These are phyloP conservation scores for Zaprionus africanus DNA, from an alignment of 1,140 invertebrate species.

Conservation along the genomic window DNA sequence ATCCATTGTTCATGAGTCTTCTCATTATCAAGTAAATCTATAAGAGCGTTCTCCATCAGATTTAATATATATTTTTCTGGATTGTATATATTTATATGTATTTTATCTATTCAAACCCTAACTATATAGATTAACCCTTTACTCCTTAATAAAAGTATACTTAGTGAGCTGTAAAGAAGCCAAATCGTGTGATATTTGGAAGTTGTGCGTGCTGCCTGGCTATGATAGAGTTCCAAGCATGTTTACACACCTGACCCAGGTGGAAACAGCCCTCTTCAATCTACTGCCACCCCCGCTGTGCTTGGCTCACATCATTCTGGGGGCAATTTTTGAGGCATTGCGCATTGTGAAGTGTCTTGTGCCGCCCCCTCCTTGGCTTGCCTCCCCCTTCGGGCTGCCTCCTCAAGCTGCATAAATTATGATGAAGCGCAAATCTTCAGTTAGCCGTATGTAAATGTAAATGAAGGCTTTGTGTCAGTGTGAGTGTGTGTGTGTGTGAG, in stretches of 20 bases:
- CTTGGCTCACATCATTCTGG: conserved; percentile 57
- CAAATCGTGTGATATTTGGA: not conserved
- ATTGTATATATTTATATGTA: no score
- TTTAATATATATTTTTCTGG: no score
- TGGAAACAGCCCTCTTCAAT: conserved; percentile 24
- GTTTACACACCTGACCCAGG: conserved; percentile 44
- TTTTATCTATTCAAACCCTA: no score
- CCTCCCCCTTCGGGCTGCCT: not conserved
- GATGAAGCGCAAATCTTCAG: conserved; percentile 80
- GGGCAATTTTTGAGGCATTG: conserved; percentile 78
- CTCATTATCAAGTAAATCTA: no score
- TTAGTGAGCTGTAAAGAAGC: not conserved
- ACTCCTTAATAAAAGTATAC: not conserved
- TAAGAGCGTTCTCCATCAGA: no score
- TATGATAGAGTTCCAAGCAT: conserved; percentile 45
- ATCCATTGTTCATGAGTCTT: no score
- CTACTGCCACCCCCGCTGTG: conserved; percentile 5
- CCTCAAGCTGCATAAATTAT: conserved; percentile 72
- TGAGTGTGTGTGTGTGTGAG: conserved; percentile 24
- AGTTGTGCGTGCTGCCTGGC: conserved; percentile 7
- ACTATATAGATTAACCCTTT: no score
- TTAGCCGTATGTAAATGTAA: conserved; percentile 81
- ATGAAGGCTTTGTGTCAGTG: conserved; percentile 64
- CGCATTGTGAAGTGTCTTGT: conserved; percentile 67
- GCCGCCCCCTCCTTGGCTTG: not conserved